Evolutionary conservation across 2,888 invertebrate genomes (phyloP).

Genomic region (Actias luna): DNA sequence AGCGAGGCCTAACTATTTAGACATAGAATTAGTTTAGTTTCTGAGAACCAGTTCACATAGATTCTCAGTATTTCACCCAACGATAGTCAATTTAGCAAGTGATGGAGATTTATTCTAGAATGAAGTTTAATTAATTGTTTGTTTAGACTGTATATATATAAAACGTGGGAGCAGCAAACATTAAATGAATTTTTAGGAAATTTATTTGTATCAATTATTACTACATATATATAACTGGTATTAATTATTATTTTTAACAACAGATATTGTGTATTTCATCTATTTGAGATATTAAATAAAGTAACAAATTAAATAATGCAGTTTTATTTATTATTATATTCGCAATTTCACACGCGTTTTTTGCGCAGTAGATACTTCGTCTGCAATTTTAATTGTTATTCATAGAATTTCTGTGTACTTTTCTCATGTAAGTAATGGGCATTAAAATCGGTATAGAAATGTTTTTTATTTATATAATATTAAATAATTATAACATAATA

Average conservation of each 20-base stretch:
- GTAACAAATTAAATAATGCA: slow-evolving; percentile 33
- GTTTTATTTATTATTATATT: neutral
- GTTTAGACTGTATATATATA: slow-evolving; percentile 65
- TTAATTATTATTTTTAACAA: slow-evolving; percentile 61
- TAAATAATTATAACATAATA: too few relatives aligned
- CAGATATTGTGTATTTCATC: slow-evolving; percentile 71
- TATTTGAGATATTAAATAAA: slow-evolving; percentile 28
- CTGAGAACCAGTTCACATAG: slow-evolving; percentile 51
- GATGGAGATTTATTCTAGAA: slow-evolving; percentile 76
- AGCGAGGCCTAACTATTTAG: slow-evolving; percentile 57
- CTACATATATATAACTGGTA: slow-evolving; percentile 58
- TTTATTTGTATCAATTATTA: slow-evolving; percentile 36
- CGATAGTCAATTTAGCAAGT: slow-evolving; percentile 80
- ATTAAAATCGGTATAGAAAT: too few relatives aligned
- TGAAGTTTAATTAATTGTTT: slow-evolving; percentile 53
- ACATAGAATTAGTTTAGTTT: slow-evolving; percentile 60
- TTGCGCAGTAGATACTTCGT: too few relatives aligned
- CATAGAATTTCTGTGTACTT: too few relatives aligned
- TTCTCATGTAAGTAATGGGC: too few relatives aligned
- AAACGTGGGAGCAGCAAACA: slow-evolving; percentile 46
- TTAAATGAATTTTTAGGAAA: slow-evolving; percentile 47
- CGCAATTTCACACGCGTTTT: too few relatives aligned
- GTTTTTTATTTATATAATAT: neutral
- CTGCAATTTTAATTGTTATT: too few relatives aligned
- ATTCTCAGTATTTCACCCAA: slow-evolving; percentile 78